These are phyloP conservation scores for Biston betularia DNA, from an alignment of 2,888 invertebrate species.

Conservation along the genomic window DNA sequence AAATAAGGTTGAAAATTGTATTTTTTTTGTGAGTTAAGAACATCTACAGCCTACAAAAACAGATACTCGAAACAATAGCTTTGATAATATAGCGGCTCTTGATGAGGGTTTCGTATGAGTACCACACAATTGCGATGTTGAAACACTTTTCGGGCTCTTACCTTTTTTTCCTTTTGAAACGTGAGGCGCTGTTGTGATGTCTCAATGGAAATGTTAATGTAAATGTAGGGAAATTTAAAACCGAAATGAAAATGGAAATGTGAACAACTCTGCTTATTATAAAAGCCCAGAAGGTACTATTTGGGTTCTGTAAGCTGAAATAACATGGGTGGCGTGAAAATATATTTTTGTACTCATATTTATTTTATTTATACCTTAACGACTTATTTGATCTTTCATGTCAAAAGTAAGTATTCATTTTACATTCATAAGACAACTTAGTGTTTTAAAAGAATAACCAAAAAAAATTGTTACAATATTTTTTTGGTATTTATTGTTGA, in stretches of 20 bases:
- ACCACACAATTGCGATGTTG: constrained; percentile 47
- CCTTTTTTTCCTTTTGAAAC: constrained; percentile 41
- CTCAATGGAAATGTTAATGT: constrained; percentile 36
- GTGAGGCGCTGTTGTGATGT: constrained; percentile 36
- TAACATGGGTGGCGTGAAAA: constrained; percentile 9
- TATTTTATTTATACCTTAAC: neutral
- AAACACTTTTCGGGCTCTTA: constrained; percentile 36
- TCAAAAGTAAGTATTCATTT: too few species aligned
- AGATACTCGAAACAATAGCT: constrained; percentile 76
- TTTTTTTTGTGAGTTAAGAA: constrained; percentile 61
- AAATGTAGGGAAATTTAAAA: constrained; percentile 29
- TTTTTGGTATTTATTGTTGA: too few species aligned
- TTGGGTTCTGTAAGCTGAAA: constrained; percentile 16
- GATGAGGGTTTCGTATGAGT: constrained; percentile 57
- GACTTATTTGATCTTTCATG: too few species aligned
- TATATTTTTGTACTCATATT: neutral
- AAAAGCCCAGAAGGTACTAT: constrained; percentile 14
- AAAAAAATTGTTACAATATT: too few species aligned
- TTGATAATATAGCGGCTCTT: constrained; percentile 77
- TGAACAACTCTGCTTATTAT: constrained; percentile 20
- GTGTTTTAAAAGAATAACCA: too few species aligned
- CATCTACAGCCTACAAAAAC: constrained; percentile 69
- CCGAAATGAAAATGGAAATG: constrained; percentile 28
- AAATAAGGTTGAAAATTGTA: constrained; percentile 23
- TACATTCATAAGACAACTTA: too few species aligned